Base-by-base conservation (phyloP, 1,140 invertebrate species). In the Drosophila ohnishii region DNA sequence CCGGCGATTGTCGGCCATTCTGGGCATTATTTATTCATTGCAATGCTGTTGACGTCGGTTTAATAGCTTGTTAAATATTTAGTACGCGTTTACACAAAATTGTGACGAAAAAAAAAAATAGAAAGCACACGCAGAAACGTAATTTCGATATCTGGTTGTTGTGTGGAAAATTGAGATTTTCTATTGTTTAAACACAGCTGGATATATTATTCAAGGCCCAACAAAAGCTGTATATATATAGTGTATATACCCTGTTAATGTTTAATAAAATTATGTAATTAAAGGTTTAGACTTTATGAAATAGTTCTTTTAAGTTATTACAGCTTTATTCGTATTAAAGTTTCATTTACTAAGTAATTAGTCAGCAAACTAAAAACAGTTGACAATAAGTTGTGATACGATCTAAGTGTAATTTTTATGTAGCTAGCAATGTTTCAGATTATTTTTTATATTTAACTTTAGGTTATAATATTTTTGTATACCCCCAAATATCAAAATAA, bases 11-110 rank as follows among this genome's bases (percentile, higher is more conserved):
- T 51, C 66, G 62, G 45, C 71, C 65, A 86, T 87, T 83, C 61
- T 16, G 81, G 66, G 69, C 69, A 80, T 87, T 71, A 88, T 88
- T 87, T 88, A 87, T 87, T 80, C 78, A 87, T 80, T 75, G 62
- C 53, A 62, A 56, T 83, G 84, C 67, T 71, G 72, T 88, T 78
- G 74, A 77, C 75, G 59, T 50, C 57, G 51, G 66, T 70, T 72
- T 78, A 72, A 78, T 72, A 70, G 65, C 59, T 50, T 72, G 75
- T 78, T 63, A 72, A 78, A 78, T 76, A 70, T 77, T 78, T 77
- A 76, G 56, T 71, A 48, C 42, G 51, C 65, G 51, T 75, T 76
- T 75, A 75, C 44, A 58, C 51, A 75, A 65, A 45, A 65, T 51
- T 44, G 37, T 39, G 61, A 40, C 25, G 34, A 34, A 50, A 35